phyloP scores from a whole-genome alignment of 1,140 invertebrate species.

The Bombus sibiricus region DNA sequence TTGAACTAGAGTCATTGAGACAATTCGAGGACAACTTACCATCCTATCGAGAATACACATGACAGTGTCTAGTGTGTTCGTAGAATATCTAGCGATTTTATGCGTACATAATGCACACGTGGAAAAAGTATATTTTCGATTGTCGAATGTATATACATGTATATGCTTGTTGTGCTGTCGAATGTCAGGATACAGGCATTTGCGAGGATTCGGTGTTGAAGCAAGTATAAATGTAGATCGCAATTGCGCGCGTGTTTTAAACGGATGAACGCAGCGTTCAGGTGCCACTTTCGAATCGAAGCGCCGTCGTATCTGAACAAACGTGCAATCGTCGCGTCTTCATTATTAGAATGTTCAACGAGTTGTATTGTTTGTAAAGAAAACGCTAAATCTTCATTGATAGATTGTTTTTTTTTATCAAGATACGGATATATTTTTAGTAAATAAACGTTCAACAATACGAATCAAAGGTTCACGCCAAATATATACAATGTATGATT shows the following conservation, averaged over 20 bases:
- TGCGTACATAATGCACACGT: conserved; percentile 28
- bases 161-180: conserved; percentile 5
- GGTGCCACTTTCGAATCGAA: background rate
- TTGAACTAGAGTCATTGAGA: conserved; percentile 21
- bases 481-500: conserved; percentile 67
- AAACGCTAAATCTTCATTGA: conserved; percentile 16
- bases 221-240: background rate
- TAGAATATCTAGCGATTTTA: conserved; percentile 26
- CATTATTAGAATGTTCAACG: conserved; percentile 9
- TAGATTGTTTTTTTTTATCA: conserved; percentile 21
- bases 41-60: background rate
- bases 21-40: background rate
- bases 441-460: conserved; percentile 53
- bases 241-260: background rate
- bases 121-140: conserved; percentile 41
- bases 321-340: background rate
- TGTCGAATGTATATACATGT: conserved; percentile 1
- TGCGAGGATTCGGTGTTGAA: background rate
- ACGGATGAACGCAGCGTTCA: background rate
- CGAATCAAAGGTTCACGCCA: conserved; percentile 71
- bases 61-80: conserved; percentile 15
- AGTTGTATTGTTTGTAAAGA: conserved; percentile 25
- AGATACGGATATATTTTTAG: conserved; percentile 49
- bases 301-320: background rate
- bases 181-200: background rate